Percentiles rank a stretch among this genome's conserved stretches.
Evolutionary conservation across 1,140 invertebrate species (phyloP).

Genomic region (Brachionus asplanchnoidis): DNA sequence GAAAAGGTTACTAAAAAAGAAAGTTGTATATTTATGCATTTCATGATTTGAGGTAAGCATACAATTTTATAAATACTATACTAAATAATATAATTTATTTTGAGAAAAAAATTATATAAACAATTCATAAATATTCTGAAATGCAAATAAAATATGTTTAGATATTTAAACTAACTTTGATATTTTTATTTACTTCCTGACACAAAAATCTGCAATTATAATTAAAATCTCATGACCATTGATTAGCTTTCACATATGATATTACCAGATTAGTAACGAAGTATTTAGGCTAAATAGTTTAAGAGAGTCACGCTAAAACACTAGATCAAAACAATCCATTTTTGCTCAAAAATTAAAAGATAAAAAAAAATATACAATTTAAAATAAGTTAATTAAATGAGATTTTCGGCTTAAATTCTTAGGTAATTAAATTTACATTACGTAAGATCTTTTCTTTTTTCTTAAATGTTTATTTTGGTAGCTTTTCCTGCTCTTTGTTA

Average conservation of each 20-base stretch:
- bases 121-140: background rate
- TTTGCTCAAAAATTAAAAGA: background rate
- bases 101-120: background rate
- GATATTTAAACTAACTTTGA: background rate
- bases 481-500: background rate
- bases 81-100: no score
- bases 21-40: no score
- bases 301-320: background rate
- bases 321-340: background rate
- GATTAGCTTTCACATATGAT: background rate
- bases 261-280: background rate
- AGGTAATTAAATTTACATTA: background rate
- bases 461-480: background rate
- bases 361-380: background rate
- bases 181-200: background rate
- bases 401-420: background rate
- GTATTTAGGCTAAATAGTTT: background rate
- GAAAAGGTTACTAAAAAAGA: no score
- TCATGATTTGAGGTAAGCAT: no score
- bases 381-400: background rate
- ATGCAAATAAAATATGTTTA: background rate
- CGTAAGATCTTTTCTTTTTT: background rate
- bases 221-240: background rate
- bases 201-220: background rate
- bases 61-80: no score